phyloP scores from a whole-genome alignment of 2,113 vertebrate species.

The Actenoides hombroni region DNA sequence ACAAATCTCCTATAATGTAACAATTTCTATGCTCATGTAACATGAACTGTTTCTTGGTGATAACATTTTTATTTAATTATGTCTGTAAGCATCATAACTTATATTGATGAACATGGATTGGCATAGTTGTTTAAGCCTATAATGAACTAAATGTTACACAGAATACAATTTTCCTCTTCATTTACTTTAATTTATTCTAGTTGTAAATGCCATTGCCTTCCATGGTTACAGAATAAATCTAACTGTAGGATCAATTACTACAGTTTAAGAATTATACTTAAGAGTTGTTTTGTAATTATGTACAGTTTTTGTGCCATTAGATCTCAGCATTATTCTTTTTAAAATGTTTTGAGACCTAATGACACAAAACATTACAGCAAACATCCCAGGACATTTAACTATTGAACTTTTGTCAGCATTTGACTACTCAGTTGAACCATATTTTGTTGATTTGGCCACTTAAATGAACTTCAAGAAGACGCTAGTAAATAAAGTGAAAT shows the following conservation, averaged over 20 bases:
- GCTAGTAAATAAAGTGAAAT: neutral
- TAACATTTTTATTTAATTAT: constrained; percentile 73
- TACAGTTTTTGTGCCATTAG: constrained; percentile 22
- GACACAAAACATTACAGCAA: neutral
- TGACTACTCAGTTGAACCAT: neutral
- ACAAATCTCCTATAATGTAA: neutral
- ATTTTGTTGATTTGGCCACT: neutral
- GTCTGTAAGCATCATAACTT: constrained; percentile 54
- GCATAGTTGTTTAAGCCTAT: constrained; percentile 63
- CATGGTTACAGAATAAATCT: constrained; percentile 67
- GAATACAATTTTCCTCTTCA: constrained; percentile 77
- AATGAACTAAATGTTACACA: constrained; percentile 72
- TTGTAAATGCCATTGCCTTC: constrained; percentile 67
- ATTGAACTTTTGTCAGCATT: neutral
- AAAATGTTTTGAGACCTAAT: constrained; percentile 48
- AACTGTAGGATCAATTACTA: constrained; percentile 67
- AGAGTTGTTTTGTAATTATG: constrained; percentile 60
- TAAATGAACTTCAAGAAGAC: neutral
- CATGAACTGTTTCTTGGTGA: constrained; percentile 37
- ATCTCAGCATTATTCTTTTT: constrained; percentile 32
- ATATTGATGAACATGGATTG: constrained; percentile 69
- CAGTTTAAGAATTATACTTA: constrained; percentile 59
- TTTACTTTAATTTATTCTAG: constrained; percentile 77
- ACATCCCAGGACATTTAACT: neutral
- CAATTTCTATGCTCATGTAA: constrained; percentile 41